Base-by-base conservation (phyloP, 2,797 vertebrate genomes). In the Muscicapa striata region DNA sequence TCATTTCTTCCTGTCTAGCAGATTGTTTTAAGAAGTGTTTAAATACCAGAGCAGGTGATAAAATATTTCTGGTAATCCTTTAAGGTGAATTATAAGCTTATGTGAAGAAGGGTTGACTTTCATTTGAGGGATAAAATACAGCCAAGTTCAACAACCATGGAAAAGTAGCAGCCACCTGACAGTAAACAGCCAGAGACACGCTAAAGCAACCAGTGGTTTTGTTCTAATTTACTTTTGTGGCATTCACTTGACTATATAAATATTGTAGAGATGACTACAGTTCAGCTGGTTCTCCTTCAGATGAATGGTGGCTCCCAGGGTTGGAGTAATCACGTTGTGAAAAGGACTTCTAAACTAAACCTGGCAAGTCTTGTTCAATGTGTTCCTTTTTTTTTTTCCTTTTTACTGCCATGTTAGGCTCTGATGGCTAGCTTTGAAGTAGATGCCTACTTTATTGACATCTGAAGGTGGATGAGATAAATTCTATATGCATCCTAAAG, bases 11-110 rank as follows among this genome's bases (percentile, higher is more conserved):
- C 82, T 57, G 57, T 89, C 88, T 61, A 89, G 83, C 27, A 82
- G 84, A 87, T 43, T 79, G 77, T 88, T 94, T 95, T 86, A 75
- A 54, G 76, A 87, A 91, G 59, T 72, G 43, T 79, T 96, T 90
- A 85, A 94, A 79, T 40, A 67, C 32, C 34, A 69, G 34, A 86
- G 48, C 70, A 79, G 81, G 70, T 84, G 66, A 93, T 93, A 83
- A 95, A 83, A 72, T 91, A 95, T 87, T 93, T 93, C 69, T 90
- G 79, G 51, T 89, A 81, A 81, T 79, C n/a, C 69, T 90, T 88
- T 87, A 74, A 84, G 54, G 69, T 90, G 89, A 96, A 77, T 94
- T 89, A 76, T 40, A 83, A 61, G 49, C 63, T 84, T 89, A 77
- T 89, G 54, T 30, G 16, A 93, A 86, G 67, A 93, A 73, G 9